Base-by-base conservation (phyloP, 2,797 vertebrate species). In the Hydrocynus forskahlii region DNA sequence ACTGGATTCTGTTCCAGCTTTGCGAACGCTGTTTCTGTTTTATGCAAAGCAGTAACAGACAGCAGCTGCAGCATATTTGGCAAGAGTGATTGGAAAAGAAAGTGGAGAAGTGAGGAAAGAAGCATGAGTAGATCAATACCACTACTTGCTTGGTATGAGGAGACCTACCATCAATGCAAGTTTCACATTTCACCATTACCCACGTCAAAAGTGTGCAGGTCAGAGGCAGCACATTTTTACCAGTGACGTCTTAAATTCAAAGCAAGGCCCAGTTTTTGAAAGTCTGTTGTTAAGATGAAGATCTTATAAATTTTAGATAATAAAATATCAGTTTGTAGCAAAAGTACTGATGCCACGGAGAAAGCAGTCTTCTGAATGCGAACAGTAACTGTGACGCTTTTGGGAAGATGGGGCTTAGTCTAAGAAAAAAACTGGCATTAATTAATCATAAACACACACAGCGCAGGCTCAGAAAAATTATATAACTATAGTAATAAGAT, bases 361-460 rank as follows among this genome's bases (percentile, higher is more conserved):
- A 64, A 35, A 25, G 29, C 62, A 66, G 40, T 14, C 5, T 2
- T 23, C 14, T 64, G 1, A 35, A 66, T 7, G 40, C 16, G 9
- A 66, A 66, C 16, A 66, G 29, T 38, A 38, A 55, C 23, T 50
- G 14, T 74, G 71, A 40, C 7, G 13, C 52, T 13, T 59, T 40
- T 57, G 66, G 35, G 64, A 68, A 43, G 10, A 29, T 68, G 63
- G 25, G 60, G 14, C 60, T 19, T 23, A n/a, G n/a, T n/a, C 50
- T 59, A 14, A n/a, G 43, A 35, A 57, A 73, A 73, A 14, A 35
- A 35, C 35, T 21, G 43, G n/a, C 29, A 75, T 75, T 23, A 38
- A 75, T 62, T 21, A 45, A 75, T 62, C 6, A 75, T 75, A 45
- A 62, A 60, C 54, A 16, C 70, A 59, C 17, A 13, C 68, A 50